phyloP scores from a whole-genome alignment of 2,888 invertebrate species.

The Pseudoips prasinana region DNA sequence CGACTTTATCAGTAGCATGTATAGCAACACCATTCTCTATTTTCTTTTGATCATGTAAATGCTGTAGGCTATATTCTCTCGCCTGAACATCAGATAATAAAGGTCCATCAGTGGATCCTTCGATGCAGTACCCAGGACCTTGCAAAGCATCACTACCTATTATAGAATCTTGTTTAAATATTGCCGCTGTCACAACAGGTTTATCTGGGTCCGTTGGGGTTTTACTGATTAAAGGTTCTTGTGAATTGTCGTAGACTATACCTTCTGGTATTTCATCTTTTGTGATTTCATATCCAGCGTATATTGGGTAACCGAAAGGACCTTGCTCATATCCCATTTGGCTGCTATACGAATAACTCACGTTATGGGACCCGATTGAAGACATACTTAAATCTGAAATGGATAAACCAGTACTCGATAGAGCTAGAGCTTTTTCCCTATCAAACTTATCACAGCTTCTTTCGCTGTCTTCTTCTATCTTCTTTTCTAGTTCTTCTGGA shows the following conservation, averaged over 20 bases:
- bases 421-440: slow-evolving; percentile 72
- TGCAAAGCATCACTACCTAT: slow-evolving; percentile 69
- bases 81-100: slow-evolving; percentile 76
- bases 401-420: slow-evolving; percentile 88
- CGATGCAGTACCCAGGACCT: slow-evolving; percentile 73
- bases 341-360: slow-evolving; percentile 90
- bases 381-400: slow-evolving; percentile 91
- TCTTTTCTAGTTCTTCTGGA: slow-evolving; percentile 65
- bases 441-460: slow-evolving; percentile 53
- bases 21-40: slow-evolving; percentile 66
- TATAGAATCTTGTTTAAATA: slow-evolving; percentile 84
- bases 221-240: slow-evolving; percentile 74
- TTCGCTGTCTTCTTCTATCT: slow-evolving; percentile 61
- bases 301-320: slow-evolving; percentile 85
- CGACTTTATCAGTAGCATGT: slow-evolving; percentile 55
- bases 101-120: slow-evolving; percentile 77
- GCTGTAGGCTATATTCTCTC: slow-evolving; percentile 68
- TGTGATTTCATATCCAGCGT: slow-evolving; percentile 80
- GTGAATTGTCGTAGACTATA: slow-evolving; percentile 66
- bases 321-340: slow-evolving; percentile 90
- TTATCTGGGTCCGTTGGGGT: slow-evolving; percentile 79
- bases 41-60: slow-evolving; percentile 68
- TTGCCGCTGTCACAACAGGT: slow-evolving; percentile 87
- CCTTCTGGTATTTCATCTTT: slow-evolving; percentile 58
- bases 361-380: slow-evolving; percentile 86